Conservation (phyloP, 92 coral and sea anemone genomes). For the Zoanthus gigantus region DNA sequence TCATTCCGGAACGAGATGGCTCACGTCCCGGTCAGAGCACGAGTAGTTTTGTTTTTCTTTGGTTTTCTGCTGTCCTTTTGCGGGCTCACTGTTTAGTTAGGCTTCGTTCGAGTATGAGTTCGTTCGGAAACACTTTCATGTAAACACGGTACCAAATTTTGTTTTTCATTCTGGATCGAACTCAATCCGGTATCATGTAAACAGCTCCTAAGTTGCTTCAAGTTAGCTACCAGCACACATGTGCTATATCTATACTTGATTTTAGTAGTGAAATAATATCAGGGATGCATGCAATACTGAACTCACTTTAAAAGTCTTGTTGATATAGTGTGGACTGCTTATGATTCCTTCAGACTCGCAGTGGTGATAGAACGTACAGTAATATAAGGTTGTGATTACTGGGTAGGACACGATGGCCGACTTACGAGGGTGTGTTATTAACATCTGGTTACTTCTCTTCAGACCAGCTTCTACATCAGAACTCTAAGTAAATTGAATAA, state of each 20-base stretch:
- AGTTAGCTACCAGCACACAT: too few species aligned
- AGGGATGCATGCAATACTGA: background rate
- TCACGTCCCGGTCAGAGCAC: too few species aligned
- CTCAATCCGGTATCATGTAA: too few species aligned
- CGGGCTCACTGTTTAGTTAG: too few species aligned
- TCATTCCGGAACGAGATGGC: too few species aligned
- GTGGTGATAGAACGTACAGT: conserved; percentile 90
- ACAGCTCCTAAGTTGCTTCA: too few species aligned
- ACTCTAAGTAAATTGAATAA: conserved; percentile 26
- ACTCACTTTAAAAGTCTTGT: conserved; percentile 32
- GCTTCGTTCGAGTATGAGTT: too few species aligned
- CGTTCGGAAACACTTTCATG: too few species aligned
- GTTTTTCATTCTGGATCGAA: too few species aligned
- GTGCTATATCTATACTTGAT: background rate
- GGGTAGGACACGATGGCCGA: conserved; percentile 75
- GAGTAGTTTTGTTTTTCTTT: too few species aligned
- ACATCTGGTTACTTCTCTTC: conserved; percentile 62
- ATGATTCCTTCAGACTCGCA: conserved; percentile 76
- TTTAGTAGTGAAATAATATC: background rate
- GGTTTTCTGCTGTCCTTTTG: too few species aligned
- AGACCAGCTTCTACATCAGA: conserved; percentile 83
- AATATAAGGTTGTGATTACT: conserved; percentile 81
- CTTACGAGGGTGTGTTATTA: conserved; percentile 79
- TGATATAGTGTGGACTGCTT: conserved; percentile 38
- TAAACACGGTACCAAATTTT: too few species aligned